These are phyloP conservation scores for Oreochromis aureus DNA, from an alignment of 2,113 vertebrate species.

Conservation along the genomic window DNA sequence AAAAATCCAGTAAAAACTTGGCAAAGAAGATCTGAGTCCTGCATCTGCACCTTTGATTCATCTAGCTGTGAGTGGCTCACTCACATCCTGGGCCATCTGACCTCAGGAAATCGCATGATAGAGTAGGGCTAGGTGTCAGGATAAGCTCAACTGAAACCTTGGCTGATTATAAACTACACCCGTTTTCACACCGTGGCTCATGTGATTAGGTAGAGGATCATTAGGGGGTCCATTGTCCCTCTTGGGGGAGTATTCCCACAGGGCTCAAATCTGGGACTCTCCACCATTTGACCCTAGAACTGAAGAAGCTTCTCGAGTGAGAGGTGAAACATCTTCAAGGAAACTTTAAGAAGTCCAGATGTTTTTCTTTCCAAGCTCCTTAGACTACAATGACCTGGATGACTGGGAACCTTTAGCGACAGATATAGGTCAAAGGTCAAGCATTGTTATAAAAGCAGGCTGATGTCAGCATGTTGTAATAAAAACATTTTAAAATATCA, in stretches of 20 bases:
- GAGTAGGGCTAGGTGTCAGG: no score
- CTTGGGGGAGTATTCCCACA: not conserved
- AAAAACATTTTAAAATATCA: not conserved
- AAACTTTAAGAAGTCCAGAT: rapidly evolving
- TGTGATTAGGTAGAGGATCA: not conserved
- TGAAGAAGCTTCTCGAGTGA: not conserved
- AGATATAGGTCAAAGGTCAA: not conserved
- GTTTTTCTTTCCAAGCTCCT: not conserved
- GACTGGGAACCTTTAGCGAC: no score
- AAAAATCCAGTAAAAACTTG: no score
- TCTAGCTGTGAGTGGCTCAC: no score
- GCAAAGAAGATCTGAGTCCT: no score
- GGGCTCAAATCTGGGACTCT: not conserved
- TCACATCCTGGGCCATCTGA: no score
- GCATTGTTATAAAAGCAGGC: rapidly evolving
- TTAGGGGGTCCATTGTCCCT: not conserved
- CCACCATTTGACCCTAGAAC: not conserved
- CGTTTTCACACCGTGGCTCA: not conserved
- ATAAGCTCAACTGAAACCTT: not conserved
- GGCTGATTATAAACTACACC: not conserved
- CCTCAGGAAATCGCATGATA: no score
- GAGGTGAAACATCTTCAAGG: not conserved
- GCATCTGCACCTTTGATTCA: no score
- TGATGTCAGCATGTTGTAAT: not conserved
- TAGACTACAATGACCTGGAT: not conserved